A percentile compares a stretch with the other conserved stretches of the same genome.
Evolutionary conservation across 2,888 invertebrate genomes (phyloP).

Genomic region (Hanleya hanleyi): DNA sequence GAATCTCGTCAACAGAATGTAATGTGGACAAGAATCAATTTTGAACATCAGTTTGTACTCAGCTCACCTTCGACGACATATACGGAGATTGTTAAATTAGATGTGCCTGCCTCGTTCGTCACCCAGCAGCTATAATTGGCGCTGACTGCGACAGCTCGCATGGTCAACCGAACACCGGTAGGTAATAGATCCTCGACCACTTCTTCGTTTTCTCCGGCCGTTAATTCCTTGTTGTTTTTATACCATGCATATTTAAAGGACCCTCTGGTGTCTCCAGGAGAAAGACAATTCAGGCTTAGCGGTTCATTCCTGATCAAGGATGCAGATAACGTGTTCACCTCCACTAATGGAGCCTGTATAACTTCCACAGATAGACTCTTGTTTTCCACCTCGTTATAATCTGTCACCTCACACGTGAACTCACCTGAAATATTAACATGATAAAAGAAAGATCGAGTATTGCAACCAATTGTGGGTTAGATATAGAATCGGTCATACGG

Average conservation of each 20-base stretch:
- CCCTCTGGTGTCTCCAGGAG: slow-evolving; percentile 54
- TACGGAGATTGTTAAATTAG: slow-evolving; percentile 46
- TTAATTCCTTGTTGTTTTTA: slow-evolving; percentile 40
- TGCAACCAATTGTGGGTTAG: no score
- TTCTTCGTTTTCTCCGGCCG: slow-evolving; percentile 33
- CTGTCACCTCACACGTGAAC: slow-evolving; percentile 55
- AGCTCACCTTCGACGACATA: slow-evolving; percentile 47
- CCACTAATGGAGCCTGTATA: slow-evolving; percentile 55
- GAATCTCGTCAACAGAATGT: no score
- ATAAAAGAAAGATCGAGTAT: background rate
- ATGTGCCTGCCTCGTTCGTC: slow-evolving; percentile 53
- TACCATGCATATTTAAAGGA: slow-evolving; percentile 54
- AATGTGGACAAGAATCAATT: no score
- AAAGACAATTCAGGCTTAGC: slow-evolving; percentile 53
- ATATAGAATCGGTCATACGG: no score
- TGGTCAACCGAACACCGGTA: slow-evolving; percentile 54
- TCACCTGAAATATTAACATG: slow-evolving; percentile 40
- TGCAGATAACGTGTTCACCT: slow-evolving; percentile 53
- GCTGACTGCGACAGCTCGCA: slow-evolving; percentile 34
- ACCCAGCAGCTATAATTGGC: slow-evolving; percentile 60
- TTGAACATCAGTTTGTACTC: no score
- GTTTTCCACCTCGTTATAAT: slow-evolving; percentile 45
- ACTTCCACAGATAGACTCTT: slow-evolving; percentile 51
- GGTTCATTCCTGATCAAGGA: slow-evolving; percentile 42
- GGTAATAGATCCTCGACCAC: slow-evolving; percentile 59